Evolutionary conservation across 2,797 vertebrate species (phyloP).

Genomic region (Acanthis flammea): DNA sequence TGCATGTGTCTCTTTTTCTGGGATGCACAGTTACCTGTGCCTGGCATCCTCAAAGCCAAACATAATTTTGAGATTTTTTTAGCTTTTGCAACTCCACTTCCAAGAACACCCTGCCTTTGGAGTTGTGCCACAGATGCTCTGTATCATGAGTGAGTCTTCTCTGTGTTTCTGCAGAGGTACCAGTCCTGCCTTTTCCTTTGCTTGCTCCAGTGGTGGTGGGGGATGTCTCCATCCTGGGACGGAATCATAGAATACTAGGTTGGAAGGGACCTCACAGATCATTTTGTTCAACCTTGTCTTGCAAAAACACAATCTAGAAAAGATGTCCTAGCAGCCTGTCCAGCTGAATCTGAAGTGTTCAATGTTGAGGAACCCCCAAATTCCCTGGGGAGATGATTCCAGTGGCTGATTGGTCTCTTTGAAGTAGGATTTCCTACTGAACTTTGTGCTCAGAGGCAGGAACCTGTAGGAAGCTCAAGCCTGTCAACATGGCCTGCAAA

Average conservation of each 20-base stretch:
- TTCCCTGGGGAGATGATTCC: not conserved
- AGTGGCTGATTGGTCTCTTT: not conserved
- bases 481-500: not conserved
- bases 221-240: not conserved
- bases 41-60: not conserved
- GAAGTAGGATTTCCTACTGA: not conserved
- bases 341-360: not conserved
- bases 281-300: not conserved
- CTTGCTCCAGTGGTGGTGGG: not conserved
- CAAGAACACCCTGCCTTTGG: not conserved
- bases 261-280: not conserved
- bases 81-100: not conserved
- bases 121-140: not conserved
- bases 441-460: not conserved
- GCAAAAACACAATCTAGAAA: not conserved
- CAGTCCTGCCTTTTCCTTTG: not conserved
- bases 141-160: not conserved
- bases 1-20: not conserved
- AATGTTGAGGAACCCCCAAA: rapidly evolving
- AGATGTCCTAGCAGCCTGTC: not conserved
- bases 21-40: not conserved
- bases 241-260: not conserved
- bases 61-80: not conserved
- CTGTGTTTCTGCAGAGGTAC: rapidly evolving
- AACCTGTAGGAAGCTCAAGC: not conserved